Base-by-base conservation (phyloP, 2,113 vertebrate genomes). In the Butorides virescens region DNA sequence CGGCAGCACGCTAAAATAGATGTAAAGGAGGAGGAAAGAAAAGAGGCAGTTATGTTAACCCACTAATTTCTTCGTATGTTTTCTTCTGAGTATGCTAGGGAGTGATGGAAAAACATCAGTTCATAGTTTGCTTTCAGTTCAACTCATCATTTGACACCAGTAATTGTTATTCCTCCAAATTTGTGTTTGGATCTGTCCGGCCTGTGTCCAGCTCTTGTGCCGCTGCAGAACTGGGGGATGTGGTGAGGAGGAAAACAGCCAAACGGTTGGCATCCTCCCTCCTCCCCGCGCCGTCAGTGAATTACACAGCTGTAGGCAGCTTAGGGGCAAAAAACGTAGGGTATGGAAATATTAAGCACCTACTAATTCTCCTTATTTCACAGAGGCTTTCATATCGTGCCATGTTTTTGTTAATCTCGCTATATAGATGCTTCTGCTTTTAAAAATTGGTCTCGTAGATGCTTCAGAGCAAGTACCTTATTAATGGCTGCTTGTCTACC, bases 231-330 rank as follows among this genome's bases (percentile, higher is more conserved):
- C 19, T 5, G 23, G 29, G 34, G 29, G n/a, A 16, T 10, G 15
- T 75, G 44, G 26, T 16, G 13, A 44, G 23, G 36, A 32, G 83
- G n/a, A 55, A 15, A 23, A 5, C 1, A 62, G 29, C 37, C 44
- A 46, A 32, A 15, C 11, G 16, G 46, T 4, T 18, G 49, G 44
- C 62, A 53, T n/a, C 37, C 42, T 52, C 18, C 44, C 16, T 66
- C 36, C 14, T 61, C 0, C 0, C 20, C 14, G 0, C 21, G 10
- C 0, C 2, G 26, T 47, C 15, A 23, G 37, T 22, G 77, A 70
- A 19, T 67, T 66, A 19, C 55, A 14, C 13, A 32, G 22, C 44
- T 80, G 36, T 19, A 15, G 65, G 67, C 44, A 77, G 15, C 18
- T 74, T 17, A 29, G 34, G 53, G 53, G 26, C 27, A 44, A 74